phyloP scores from a whole-genome alignment of 64 coral and sea anemone species.

The Catalaphyllia jardinei region DNA sequence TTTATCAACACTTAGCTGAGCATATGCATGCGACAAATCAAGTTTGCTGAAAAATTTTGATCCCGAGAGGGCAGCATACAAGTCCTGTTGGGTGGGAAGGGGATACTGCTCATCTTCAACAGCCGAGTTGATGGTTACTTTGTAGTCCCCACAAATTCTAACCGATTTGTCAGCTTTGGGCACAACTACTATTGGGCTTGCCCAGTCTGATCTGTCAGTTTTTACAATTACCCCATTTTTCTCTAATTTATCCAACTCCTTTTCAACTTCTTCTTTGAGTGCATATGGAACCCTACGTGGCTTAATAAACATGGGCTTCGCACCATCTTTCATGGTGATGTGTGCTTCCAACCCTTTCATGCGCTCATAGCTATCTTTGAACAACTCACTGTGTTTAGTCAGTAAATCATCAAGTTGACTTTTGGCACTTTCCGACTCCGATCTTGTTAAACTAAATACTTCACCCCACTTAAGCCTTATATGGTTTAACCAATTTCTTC shows the following conservation, averaged over 20 bases:
- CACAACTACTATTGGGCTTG: slow-evolving; percentile 56
- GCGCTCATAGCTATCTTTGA: slow-evolving; percentile 63
- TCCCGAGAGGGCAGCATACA: slow-evolving; percentile 29
- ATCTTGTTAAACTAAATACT: slow-evolving; percentile 26
- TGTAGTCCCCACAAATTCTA: too few relatives aligned
- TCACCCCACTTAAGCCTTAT: slow-evolving; percentile 59
- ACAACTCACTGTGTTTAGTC: neutral
- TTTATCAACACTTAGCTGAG: slow-evolving; percentile 43
- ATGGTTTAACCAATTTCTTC: slow-evolving; percentile 53
- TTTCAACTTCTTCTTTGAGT: slow-evolving; percentile 62
- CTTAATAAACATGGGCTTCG: neutral
- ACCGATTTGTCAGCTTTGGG: slow-evolving; percentile 56
- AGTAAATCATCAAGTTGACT: slow-evolving; percentile 34
- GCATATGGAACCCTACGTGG: slow-evolving; percentile 54
- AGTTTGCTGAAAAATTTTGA: slow-evolving; percentile 61
- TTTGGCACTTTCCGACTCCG: neutral
- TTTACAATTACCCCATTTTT: slow-evolving; percentile 59
- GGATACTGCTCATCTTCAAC: slow-evolving; percentile 68
- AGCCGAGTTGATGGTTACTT: slow-evolving; percentile 27
- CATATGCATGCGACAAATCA: slow-evolving; percentile 61
- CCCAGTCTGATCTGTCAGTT: slow-evolving; percentile 34
- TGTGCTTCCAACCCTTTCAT: slow-evolving; percentile 57
- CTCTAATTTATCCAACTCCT: slow-evolving; percentile 52
- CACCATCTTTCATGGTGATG: slow-evolving; percentile 44
- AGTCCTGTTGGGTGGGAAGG: slow-evolving; percentile 54